Evolutionary conservation across 1,140 invertebrate genomes (phyloP).

Genomic region (Olivierus martensii): DNA sequence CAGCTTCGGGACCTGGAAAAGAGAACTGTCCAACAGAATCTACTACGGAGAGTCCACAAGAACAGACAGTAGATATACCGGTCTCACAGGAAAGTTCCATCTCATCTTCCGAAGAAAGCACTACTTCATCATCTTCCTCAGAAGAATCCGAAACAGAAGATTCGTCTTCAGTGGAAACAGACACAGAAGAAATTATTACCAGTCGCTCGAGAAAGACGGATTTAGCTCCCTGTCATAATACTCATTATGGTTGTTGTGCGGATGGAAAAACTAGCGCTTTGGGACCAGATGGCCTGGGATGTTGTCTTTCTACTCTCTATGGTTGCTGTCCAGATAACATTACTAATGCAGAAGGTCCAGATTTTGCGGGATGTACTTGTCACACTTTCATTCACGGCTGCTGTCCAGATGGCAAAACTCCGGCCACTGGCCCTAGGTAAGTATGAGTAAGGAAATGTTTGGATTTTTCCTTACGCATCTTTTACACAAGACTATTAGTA

Average conservation of each 20-base stretch:
- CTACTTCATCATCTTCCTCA: background rate
- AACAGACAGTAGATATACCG: slow-evolving; percentile 46
- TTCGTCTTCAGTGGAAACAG: slow-evolving; percentile 31
- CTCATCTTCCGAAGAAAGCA: background rate
- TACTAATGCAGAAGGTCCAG: slow-evolving; percentile 42
- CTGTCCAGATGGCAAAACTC: slow-evolving; percentile 71
- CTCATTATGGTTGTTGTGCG: slow-evolving; percentile 52
- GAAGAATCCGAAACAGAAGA: slow-evolving; percentile 37
- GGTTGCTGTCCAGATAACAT: slow-evolving; percentile 81
- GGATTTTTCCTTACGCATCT: too few relatives aligned
- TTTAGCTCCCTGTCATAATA: slow-evolving; percentile 14
- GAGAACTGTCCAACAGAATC: slow-evolving; percentile 33
- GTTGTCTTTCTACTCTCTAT: slow-evolving; percentile 39
- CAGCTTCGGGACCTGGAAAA: slow-evolving; percentile 49
- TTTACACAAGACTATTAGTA: too few relatives aligned
- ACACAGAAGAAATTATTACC: slow-evolving; percentile 18
- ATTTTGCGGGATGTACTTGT: slow-evolving; percentile 30
- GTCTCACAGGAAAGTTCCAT: slow-evolving; percentile 4
- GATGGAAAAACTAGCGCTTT: slow-evolving; percentile 71
- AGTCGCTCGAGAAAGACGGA: slow-evolving; percentile 17
- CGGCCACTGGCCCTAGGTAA: slow-evolving; percentile 40
- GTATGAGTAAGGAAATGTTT: too few relatives aligned
- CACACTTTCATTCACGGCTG: slow-evolving; percentile 47
- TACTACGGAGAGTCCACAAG: slow-evolving; percentile 82
- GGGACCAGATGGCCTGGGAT: slow-evolving; percentile 49